These are phyloP conservation scores for Phaenicophaeus curvirostris DNA, from an alignment of 2,797 vertebrate genomes.

Conservation along the genomic window DNA sequence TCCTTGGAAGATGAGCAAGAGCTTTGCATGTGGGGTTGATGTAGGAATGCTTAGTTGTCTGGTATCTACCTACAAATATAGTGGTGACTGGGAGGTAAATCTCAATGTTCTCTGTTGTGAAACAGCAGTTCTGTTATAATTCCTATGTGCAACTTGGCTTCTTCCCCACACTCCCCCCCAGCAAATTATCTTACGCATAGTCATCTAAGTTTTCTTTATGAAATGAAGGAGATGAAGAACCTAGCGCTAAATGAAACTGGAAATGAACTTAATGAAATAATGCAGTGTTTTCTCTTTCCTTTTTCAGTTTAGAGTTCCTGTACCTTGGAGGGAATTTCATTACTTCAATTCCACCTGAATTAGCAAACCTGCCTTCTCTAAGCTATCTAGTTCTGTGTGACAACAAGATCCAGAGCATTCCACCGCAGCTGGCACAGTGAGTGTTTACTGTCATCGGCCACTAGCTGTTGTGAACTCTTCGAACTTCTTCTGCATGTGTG, in stretches of 20 bases:
- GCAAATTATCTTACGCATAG: neutral
- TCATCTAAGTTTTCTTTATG: neutral
- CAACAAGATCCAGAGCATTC: slow-evolving; percentile 97
- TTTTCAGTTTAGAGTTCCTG: slow-evolving; percentile 90
- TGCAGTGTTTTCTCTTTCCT: neutral
- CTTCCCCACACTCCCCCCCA: neutral
- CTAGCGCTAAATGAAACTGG: neutral
- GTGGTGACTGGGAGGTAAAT: neutral
- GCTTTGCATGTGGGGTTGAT: neutral
- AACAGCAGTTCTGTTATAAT: neutral
- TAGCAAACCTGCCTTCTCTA: slow-evolving; percentile 91
- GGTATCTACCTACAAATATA: neutral
- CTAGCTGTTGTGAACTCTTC: neutral
- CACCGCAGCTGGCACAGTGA: slow-evolving; percentile 95
- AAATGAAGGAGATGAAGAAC: neutral
- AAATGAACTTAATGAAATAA: neutral
- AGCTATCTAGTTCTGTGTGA: slow-evolving; percentile 96
- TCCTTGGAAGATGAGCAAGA: neutral
- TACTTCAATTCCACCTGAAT: slow-evolving; percentile 90
- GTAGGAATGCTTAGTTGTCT: neutral
- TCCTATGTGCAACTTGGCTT: neutral
- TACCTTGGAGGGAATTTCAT: slow-evolving; percentile 98
- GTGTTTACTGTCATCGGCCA: slow-evolving; percentile 52
- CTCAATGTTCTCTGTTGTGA: neutral
- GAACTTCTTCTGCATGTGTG: neutral